Percentiles rank a stretch among this genome's conserved stretches.
Evolutionary conservation across 2,888 invertebrate genomes (phyloP).

Genomic region (Nudaria mundana): DNA sequence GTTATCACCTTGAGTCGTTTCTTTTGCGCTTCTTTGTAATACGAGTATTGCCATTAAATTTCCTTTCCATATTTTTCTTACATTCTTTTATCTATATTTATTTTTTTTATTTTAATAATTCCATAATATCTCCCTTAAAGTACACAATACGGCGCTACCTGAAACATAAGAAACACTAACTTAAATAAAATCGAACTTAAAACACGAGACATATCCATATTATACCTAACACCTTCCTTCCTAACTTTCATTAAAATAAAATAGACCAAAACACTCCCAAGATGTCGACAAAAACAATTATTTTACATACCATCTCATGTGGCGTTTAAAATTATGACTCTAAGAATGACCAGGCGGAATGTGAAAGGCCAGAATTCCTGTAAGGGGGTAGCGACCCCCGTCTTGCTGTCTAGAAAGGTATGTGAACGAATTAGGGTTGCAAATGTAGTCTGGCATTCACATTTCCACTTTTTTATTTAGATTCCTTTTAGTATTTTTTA

Average conservation of each 20-base stretch:
- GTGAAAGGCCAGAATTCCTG: constrained; percentile 60
- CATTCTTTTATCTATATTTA: no score
- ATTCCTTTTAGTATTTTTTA: constrained; percentile 18
- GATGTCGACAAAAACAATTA: constrained; percentile 55
- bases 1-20: no score
- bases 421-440: constrained; percentile 61
- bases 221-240: not conserved
- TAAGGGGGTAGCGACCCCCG: constrained; percentile 26
- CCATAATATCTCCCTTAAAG: no score
- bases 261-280: constrained; percentile 9
- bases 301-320: constrained; percentile 45
- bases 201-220: no score
- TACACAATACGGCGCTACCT: no score
- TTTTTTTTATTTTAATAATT: no score
- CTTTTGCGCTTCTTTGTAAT: no score
- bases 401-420: constrained; percentile 46
- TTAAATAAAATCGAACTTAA: not conserved
- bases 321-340: constrained; percentile 64
- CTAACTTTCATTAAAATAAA: constrained; percentile 11
- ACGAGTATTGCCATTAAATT: no score
- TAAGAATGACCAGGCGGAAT: constrained; percentile 76
- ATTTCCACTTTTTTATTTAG: constrained; percentile 22
- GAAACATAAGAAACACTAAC: not conserved
- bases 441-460: constrained; percentile 44
- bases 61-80: no score